Base-by-base conservation (phyloP, 2,797 vertebrate species). In the Microctenopoma lineatum region DNA sequence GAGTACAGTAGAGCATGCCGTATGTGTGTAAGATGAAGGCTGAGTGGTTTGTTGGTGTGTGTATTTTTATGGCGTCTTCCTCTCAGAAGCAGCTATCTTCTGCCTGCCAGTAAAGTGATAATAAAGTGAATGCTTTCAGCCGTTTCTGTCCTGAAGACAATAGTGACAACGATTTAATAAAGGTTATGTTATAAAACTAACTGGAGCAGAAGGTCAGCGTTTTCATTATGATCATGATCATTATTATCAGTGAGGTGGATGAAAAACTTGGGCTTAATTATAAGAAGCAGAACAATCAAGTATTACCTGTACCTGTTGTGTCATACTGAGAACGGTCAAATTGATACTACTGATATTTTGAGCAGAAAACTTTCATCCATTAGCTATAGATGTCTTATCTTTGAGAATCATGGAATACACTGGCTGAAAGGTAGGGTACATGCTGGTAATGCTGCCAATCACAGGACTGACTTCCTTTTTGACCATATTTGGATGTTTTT, bases 11-110 rank as follows among this genome's bases (percentile, higher is more conserved):
- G 18, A 9, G 39, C 36, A 36, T 36, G 36, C 36, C 21, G 36
- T 36, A 34, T 54, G 18, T 55, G 46, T 44, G 13, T 11, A 42
- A 27, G 51, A 6, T 51, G 27, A 14, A 12, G 39, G 4, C 29
- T 47, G 6, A 47, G 41, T 56, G 44, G n/a, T 66, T 18, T 39
- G 18, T 15, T 11, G 27, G 36, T 18, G 14, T 39, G 14, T 45
- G 21, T 50, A 18, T 60, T 18, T 32, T 13, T 50, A 8, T 56
- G 44, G 34, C 44, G 0, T 45, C 4, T 29, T 62, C 41, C 26
- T 36, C 39, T 51, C 6, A 16, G 4, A 76, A 63, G 54, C 45
- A 70, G 69, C 73, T 74, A 45, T 41, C 59, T 44, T 44, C 3
- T 50, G 26, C 36, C 26, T 52, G 29, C 18, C 10, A 58, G 25